phyloP scores from a whole-genome alignment of 2,888 invertebrate genomes.

The Herminia tarsipennalis region DNA sequence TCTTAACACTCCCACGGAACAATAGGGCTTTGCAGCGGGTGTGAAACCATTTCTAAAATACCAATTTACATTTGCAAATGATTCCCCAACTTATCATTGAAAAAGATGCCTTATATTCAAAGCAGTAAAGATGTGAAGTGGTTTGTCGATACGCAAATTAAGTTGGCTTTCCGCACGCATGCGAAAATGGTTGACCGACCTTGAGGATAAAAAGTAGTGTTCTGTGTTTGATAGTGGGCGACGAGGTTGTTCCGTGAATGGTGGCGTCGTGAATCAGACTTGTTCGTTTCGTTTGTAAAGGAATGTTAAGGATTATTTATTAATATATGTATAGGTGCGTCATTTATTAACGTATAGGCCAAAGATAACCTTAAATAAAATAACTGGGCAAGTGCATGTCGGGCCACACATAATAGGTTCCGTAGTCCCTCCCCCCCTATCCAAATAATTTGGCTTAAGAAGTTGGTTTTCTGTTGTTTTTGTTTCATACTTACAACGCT shows the following conservation, averaged over 20 bases:
- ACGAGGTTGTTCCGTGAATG: slow-evolving; percentile 38
- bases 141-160: not conserved
- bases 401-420: too few species aligned
- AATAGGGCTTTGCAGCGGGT: slow-evolving; percentile 26
- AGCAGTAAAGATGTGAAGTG: not conserved
- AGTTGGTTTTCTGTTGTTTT: too few species aligned
- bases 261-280: slow-evolving; percentile 31
- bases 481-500: too few species aligned
- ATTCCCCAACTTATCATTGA: not conserved
- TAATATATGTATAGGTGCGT: slow-evolving; percentile 3
- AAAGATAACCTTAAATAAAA: too few species aligned
- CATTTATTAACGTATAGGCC: not conserved
- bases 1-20: slow-evolving; percentile 42
- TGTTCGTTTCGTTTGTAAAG: not conserved
- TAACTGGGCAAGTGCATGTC: too few species aligned
- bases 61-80: slow-evolving; percentile 12
- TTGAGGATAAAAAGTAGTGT: slow-evolving; percentile 38
- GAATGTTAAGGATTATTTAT: not conserved
- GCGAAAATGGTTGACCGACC: slow-evolving; percentile 27
- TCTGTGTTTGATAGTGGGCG: slow-evolving; percentile 35
- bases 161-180: slow-evolving; percentile 5
- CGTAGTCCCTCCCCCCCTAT: too few species aligned
- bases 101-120: slow-evolving; percentile 1
- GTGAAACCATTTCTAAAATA: slow-evolving; percentile 35
- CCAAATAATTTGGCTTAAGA: too few species aligned